These are phyloP conservation scores for Cynodonichthys magdalenae DNA, from an alignment of 2,797 vertebrate genomes.

Conservation along the genomic window DNA sequence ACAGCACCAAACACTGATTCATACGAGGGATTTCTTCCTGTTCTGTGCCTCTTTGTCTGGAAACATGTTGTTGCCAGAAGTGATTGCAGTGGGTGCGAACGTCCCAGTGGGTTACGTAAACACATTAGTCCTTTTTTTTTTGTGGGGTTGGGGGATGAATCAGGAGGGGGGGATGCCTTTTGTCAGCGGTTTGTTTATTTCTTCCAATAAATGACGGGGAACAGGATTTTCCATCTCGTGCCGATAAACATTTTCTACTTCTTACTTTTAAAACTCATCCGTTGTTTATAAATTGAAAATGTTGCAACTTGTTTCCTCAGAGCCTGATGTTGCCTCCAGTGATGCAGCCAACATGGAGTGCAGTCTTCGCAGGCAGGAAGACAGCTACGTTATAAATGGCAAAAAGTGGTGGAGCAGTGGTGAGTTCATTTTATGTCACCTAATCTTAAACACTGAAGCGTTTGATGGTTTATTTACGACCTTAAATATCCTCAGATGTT, in stretches of 20 bases:
- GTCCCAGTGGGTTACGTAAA: constrained; percentile 28
- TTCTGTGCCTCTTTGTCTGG: constrained; percentile 37
- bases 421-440: constrained; percentile 68
- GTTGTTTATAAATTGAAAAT: not conserved
- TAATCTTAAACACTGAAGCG: not conserved
- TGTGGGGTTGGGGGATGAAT: not conserved
- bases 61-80: constrained; percentile 37
- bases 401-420: constrained; percentile 98
- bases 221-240: not conserved
- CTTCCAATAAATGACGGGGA: not conserved
- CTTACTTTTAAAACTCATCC: not conserved
- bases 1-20: not conserved
- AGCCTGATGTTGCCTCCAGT: constrained; percentile 92
- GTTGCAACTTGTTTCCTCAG: constrained; percentile 63
- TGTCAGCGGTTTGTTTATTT: not conserved
- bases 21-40: constrained; percentile 42
- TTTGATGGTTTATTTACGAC: not conserved
- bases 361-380: constrained; percentile 79
- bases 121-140: constrained; percentile 33
- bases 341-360: constrained; percentile 94
- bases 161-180: not conserved
- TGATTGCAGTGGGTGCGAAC: constrained; percentile 45
- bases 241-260: too few relatives aligned
- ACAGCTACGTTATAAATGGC: constrained; percentile 85
- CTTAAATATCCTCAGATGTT: not conserved